These are phyloP conservation scores for Bagarius yarrelli DNA, from an alignment of 2,113 vertebrate genomes.

Conservation along the genomic window DNA sequence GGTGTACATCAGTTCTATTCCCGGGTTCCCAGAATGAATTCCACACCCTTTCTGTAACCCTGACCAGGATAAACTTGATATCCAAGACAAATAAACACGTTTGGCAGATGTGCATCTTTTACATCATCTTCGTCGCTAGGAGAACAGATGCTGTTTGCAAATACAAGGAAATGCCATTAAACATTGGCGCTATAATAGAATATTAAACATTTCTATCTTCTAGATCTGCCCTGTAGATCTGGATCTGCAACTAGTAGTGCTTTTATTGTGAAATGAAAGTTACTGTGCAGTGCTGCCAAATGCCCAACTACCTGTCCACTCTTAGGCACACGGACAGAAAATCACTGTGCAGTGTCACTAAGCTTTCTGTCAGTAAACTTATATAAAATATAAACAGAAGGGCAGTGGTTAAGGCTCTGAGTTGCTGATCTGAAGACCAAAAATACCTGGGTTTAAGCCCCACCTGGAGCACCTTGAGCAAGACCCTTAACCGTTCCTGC, in stretches of 20 bases:
- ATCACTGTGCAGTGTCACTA: no score
- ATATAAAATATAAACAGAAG: no score
- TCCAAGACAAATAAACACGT: not conserved
- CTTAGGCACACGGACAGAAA: not conserved
- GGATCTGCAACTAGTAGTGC: not conserved
- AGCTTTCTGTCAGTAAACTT: no score
- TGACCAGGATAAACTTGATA: not conserved
- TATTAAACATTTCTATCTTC: no score
- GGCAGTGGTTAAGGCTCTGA: no score
- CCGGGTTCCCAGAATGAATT: not conserved
- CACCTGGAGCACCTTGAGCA: no score
- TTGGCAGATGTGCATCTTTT: not conserved
- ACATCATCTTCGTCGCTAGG: not conserved
- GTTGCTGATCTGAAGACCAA: no score
- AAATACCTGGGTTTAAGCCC: no score
- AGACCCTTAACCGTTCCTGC: no score
- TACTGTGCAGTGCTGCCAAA: not conserved
- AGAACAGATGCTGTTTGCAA: not conserved
- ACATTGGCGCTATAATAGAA: not conserved
- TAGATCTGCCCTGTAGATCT: not conserved
- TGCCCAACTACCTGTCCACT: not conserved
- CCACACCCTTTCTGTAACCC: not conserved
- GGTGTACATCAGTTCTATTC: not conserved
- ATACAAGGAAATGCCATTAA: not conserved
- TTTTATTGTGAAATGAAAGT: not conserved